A percentile compares a stretch with the other conserved stretches of the same genome.
phyloP scores from a whole-genome alignment of 2,797 vertebrate species.

The Tapera naevia region DNA sequence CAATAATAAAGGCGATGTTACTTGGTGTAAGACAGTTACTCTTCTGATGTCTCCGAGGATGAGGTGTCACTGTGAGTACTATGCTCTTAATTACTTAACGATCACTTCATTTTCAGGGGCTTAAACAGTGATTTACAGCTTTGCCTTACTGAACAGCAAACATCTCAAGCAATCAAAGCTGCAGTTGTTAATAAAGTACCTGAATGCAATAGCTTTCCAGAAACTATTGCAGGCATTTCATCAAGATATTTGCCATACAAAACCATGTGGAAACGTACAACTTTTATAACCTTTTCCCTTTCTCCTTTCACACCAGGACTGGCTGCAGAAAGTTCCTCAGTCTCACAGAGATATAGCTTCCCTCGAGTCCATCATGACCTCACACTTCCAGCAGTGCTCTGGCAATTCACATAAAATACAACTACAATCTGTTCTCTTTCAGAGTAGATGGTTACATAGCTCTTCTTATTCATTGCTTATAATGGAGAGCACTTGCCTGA shows the following conservation, averaged over 20 bases:
- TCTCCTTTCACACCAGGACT: background rate
- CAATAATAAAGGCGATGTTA: slow-evolving; percentile 1
- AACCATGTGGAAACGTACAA: background rate
- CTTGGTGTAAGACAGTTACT: slow-evolving; percentile 2
- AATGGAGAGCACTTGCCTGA: background rate
- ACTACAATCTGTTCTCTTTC: background rate
- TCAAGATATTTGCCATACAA: background rate
- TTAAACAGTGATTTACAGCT: slow-evolving; percentile 55
- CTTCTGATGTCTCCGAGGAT: slow-evolving; percentile 32
- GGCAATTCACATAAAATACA: background rate
- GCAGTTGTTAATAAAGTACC: background rate
- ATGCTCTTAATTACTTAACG: slow-evolving; percentile 45
- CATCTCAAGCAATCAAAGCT: slow-evolving; percentile 53
- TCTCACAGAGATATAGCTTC: background rate
- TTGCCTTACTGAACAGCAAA: slow-evolving; percentile 50
- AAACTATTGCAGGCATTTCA: background rate
- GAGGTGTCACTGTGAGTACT: slow-evolving; percentile 33
- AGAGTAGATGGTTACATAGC: background rate
- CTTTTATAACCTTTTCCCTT: background rate
- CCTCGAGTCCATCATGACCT: fast-evolving
- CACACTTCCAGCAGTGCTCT: background rate
- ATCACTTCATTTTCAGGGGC: slow-evolving; percentile 54
- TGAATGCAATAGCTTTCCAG: background rate
- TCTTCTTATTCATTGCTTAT: background rate
- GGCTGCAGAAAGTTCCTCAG: background rate